A percentile compares a stretch with the other conserved stretches of the same genome.
These are phyloP conservation scores for Glaucomys volans DNA, from an alignment of 2,113 vertebrate species.

Conservation along the genomic window DNA sequence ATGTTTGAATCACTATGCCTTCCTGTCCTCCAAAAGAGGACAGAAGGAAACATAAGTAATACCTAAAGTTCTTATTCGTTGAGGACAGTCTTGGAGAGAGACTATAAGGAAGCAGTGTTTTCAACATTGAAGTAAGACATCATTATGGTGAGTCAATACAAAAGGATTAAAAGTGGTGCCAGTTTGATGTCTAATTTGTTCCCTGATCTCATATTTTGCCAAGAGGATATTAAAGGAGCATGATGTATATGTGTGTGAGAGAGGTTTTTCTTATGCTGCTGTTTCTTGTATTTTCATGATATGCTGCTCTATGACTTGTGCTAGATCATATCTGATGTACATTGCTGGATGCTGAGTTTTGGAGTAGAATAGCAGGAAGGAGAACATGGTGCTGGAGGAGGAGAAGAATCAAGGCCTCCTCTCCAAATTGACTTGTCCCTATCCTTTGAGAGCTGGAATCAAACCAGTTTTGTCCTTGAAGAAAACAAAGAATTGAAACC, in stretches of 20 bases:
- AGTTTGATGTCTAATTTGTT: background rate
- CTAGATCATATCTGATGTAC: background rate
- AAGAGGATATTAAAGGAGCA: background rate
- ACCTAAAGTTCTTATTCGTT: background rate
- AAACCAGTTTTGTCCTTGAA: constrained; percentile 54
- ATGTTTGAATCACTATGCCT: background rate
- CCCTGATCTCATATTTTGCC: background rate
- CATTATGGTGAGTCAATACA: background rate
- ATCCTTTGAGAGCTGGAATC: background rate
- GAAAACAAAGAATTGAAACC: constrained; percentile 42
- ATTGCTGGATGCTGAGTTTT: background rate
- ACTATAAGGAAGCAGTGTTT: background rate
- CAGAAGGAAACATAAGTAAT: background rate
- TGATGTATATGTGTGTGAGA: background rate
- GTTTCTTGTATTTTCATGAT: background rate
- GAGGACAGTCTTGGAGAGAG: background rate
- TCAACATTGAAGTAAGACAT: background rate
- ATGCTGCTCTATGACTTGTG: background rate
- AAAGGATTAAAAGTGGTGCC: background rate
- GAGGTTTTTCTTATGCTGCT: background rate
- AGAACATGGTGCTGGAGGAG: background rate
- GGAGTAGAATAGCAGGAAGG: background rate
- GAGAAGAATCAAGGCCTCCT: background rate
- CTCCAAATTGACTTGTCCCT: background rate
- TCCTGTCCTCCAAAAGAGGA: background rate